A percentile compares a stretch with the other conserved stretches of the same genome.
These are phyloP conservation scores for Hypercompe scribonia DNA, from an alignment of 2,888 invertebrate species.

Conservation along the genomic window DNA sequence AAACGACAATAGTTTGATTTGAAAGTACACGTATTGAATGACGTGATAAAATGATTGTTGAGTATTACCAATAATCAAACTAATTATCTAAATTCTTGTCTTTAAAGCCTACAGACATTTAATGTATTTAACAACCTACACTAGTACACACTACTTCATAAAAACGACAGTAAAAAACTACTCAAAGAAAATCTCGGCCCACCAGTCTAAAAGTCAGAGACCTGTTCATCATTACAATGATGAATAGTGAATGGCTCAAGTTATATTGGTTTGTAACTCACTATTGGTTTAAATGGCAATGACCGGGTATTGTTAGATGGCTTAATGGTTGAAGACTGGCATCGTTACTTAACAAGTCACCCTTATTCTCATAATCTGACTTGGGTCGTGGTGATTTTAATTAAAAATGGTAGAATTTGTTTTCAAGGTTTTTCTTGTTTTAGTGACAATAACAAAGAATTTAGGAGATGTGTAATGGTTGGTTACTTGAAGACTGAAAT, in stretches of 20 bases:
- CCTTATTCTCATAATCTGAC: conserved; percentile 6
- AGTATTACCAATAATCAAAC: background rate
- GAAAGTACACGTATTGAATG: too few relatives aligned
- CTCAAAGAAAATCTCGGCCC: conserved; percentile 40
- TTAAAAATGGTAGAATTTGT: background rate
- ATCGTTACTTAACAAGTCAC: conserved; percentile 45
- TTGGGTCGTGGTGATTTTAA: background rate
- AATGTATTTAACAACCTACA: conserved; percentile 32
- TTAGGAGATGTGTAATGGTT: background rate
- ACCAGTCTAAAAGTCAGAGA: conserved; percentile 43
- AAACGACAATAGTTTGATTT: too few relatives aligned
- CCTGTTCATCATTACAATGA: conserved; percentile 25
- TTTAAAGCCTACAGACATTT: conserved; percentile 23
- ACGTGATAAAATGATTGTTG: too few relatives aligned
- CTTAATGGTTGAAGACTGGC: conserved; percentile 49
- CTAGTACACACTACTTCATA: conserved; percentile 22
- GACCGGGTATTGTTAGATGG: conserved; percentile 61
- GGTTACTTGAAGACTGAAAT: background rate
- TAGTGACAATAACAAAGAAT: background rate
- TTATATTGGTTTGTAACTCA: conserved; percentile 45
- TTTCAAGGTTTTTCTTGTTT: background rate
- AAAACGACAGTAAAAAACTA: conserved; percentile 47
- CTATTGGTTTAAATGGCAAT: conserved; percentile 70
- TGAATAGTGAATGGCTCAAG: conserved; percentile 36
- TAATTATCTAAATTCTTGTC: background rate